Evolutionary conservation across 1,140 invertebrate species (phyloP), one percentile per base, ranked within the genome.

Genomic region (Brachionus paranguensis): DNA sequence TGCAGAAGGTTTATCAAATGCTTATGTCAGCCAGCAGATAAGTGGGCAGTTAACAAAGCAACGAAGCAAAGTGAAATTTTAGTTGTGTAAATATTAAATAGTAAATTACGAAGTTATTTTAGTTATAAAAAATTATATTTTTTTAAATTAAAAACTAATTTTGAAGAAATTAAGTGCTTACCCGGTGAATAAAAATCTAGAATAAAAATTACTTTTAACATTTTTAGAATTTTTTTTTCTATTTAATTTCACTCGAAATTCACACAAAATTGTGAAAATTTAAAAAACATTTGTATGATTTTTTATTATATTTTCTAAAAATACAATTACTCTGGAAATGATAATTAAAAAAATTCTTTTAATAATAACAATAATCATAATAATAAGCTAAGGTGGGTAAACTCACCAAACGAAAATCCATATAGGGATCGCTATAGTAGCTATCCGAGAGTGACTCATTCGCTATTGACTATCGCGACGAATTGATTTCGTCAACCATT

Each of bases 1-100:
- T 72, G 3, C 68, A 72, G 12, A 72, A 72, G 17, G 17, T 72
- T 10, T 72, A 72, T 43, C 68, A 72, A 72, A 72, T 72, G 68
- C 68, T 72, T 41, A 41, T 72, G 37, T 41, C 29, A 17, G 20
- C 33, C n/a, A 72, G 33, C 17, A 37, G 41, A 72, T 41, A 17
- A 72, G 17, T 60, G 3, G 10, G 3, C 20, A 20, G 53, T 60
- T 60, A 20, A 60, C 1, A 1, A 10, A 20, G 8, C 53, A 60
- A 60, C 53, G 53, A 60, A 60, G 53, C 17, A 17, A 60, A 60
- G 20, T 20, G 8, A 24, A 20, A 17, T 55, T 55, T 60, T 72
- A 43, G 37, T 43, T 43, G 8, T 43, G 29, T 41, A 72, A 72
- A 20, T 72, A 43, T 43, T 12, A 37, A 24, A 43, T 43, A 72